These are phyloP conservation scores for Pedetes capensis DNA, from an alignment of 2,113 vertebrate species.

Conservation along the genomic window DNA sequence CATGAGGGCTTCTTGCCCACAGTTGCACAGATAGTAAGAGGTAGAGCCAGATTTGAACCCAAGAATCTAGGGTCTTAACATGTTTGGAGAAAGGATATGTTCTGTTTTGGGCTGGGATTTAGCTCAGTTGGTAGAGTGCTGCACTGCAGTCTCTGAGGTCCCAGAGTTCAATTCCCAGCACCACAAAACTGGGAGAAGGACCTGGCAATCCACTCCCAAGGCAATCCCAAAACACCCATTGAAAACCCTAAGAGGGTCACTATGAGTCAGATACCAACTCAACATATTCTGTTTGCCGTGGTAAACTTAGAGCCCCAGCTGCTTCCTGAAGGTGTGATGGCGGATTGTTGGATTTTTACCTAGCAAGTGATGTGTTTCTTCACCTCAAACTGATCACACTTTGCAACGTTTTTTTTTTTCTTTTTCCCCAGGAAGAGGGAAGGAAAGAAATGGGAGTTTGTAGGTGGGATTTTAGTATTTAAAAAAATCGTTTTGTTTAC, in stretches of 20 bases:
- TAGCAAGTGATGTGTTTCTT: neutral
- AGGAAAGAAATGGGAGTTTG: neutral
- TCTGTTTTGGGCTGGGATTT: neutral
- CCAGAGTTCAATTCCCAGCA: no score
- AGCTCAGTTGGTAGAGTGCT: no score
- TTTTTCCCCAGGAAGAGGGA: rapidly evolving
- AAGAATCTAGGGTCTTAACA: neutral
- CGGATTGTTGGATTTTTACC: neutral
- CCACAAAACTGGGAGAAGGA: no score
- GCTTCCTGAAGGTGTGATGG: neutral
- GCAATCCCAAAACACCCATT: no score
- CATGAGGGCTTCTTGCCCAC: neutral
- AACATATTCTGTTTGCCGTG: no score
- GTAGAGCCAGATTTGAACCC: neutral
- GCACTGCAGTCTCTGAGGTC: no score
- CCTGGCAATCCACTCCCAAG: no score
- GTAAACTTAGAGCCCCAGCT: neutral
- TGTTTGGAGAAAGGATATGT: neutral
- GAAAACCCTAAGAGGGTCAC: no score
- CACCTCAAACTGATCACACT: neutral
- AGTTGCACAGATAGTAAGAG: neutral
- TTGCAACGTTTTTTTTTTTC: neutral
- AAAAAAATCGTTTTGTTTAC: neutral
- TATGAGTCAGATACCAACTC: no score
- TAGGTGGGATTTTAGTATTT: neutral